A percentile compares a stretch with the other conserved stretches of the same genome.
Conservation (phyloP, 2,888 invertebrate species). For the Calameuta idolon region DNA sequence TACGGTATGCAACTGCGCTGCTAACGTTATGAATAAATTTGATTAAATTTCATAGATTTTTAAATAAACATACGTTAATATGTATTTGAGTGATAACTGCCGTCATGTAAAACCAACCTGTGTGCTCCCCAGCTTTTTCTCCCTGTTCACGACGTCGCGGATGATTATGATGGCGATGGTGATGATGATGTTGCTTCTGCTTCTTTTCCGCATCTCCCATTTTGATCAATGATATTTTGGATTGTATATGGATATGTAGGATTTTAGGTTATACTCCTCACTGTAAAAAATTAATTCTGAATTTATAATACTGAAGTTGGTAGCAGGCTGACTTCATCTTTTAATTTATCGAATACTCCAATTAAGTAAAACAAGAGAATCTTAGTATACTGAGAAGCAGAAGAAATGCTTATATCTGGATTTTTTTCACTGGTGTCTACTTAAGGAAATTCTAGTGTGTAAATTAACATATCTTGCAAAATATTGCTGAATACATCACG, state of each 20-base stretch:
- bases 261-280: conserved; percentile 13
- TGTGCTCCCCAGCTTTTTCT: neutral
- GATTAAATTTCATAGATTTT: neutral
- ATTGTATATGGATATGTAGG: conserved; percentile 51
- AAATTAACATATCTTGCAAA: no score
- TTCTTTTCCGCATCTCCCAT: neutral
- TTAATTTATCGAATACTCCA: neutral
- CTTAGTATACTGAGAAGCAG: neutral
- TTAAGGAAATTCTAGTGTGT: no score
- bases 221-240: neutral
- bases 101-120: neutral
- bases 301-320: neutral
- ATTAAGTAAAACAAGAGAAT: neutral
- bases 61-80: neutral
- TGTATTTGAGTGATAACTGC: neutral
- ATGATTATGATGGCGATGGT: conserved; percentile 15
- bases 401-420: no score
- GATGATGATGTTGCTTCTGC: conserved; percentile 15
- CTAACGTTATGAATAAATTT: neutral
- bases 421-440: no score
- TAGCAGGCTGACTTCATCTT: neutral
- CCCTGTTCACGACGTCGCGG: neutral
- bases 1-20: neutral
- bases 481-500: no score
- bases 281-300: neutral